Percentiles rank a stretch among this genome's conserved stretches.
Conservation (phyloP, 2,797 vertebrate genomes). For the Sebastes goodei region DNA sequence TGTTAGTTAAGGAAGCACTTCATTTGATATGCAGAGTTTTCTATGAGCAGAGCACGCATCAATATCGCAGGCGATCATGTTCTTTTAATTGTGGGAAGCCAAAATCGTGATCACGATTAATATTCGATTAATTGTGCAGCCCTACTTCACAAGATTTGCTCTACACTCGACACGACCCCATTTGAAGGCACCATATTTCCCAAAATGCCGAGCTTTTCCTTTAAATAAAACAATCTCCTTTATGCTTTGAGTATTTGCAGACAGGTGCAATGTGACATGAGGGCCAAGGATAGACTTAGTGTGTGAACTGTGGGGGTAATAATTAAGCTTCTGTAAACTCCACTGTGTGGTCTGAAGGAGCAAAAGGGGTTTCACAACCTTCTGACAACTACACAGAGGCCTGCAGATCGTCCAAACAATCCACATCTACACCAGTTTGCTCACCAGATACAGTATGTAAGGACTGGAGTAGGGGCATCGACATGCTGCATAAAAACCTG, state of each 20-base stretch:
- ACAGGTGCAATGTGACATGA: constrained; percentile 54
- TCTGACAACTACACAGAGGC: constrained; percentile 24
- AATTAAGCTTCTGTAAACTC: constrained; percentile 70
- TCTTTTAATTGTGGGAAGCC: too few relatives aligned
- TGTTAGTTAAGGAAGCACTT: too few relatives aligned
- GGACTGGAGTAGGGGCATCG: not conserved
- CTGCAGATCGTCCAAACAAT: constrained; percentile 49
- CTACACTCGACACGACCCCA: too few relatives aligned
- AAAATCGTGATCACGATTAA: too few relatives aligned
- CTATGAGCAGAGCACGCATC: too few relatives aligned
- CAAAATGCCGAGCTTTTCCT: not conserved
- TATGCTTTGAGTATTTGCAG: constrained; percentile 19
- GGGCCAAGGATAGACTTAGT: constrained; percentile 7
- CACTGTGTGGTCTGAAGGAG: constrained; percentile 63
- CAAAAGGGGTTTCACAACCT: constrained; percentile 27
- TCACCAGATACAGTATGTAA: not conserved
- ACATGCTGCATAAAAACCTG: not conserved
- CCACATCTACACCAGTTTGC: not conserved
- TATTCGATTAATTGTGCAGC: too few relatives aligned
- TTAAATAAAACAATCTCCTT: constrained; percentile 2
- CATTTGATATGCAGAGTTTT: too few relatives aligned
- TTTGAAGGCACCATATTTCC: not conserved
- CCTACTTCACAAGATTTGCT: too few relatives aligned
- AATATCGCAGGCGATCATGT: too few relatives aligned
- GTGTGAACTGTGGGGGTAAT: constrained; percentile 33